Evolutionary conservation across 2,888 invertebrate genomes (phyloP).

Genomic region (Coelinius sp.): DNA sequence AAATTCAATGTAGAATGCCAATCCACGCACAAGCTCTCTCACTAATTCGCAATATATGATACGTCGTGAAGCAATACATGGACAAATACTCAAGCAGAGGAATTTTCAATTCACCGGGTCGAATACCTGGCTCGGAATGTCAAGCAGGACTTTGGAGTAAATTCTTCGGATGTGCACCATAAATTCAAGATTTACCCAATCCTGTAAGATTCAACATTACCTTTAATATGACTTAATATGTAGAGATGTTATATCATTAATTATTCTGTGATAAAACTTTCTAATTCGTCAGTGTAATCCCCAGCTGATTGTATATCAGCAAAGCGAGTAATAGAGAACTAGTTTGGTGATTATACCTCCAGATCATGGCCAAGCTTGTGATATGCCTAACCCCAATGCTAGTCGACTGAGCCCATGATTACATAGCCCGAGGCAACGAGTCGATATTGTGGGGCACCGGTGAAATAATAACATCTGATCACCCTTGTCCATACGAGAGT

Average conservation of each 20-base stretch:
- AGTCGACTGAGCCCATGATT: constrained; percentile 56
- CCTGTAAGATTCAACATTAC: too few relatives aligned
- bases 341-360: constrained; percentile 47
- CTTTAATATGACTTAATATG: too few relatives aligned
- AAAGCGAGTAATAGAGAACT: constrained; percentile 30
- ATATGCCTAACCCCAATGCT: constrained; percentile 41
- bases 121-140: too few relatives aligned
- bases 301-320: constrained; percentile 4
- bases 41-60: too few relatives aligned
- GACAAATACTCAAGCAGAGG: too few relatives aligned
- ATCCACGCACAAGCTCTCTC: too few relatives aligned
- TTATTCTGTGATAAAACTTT: neutral
- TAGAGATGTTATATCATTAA: neutral
- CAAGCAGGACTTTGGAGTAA: too few relatives aligned
- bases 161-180: too few relatives aligned
- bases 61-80: too few relatives aligned
- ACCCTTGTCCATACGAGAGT: neutral
- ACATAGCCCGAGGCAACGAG: constrained; percentile 56
- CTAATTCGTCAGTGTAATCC: neutral
- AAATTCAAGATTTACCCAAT: neutral
- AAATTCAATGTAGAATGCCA: too few relatives aligned
- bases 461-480: constrained; percentile 60
- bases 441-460: constrained; percentile 53
- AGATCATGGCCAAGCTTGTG: constrained; percentile 43
- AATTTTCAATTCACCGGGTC: too few relatives aligned